Percentiles rank a stretch among this genome's conserved stretches.
phyloP scores from a whole-genome alignment of 2,888 invertebrate genomes.

The Drosophila phalerata region DNA sequence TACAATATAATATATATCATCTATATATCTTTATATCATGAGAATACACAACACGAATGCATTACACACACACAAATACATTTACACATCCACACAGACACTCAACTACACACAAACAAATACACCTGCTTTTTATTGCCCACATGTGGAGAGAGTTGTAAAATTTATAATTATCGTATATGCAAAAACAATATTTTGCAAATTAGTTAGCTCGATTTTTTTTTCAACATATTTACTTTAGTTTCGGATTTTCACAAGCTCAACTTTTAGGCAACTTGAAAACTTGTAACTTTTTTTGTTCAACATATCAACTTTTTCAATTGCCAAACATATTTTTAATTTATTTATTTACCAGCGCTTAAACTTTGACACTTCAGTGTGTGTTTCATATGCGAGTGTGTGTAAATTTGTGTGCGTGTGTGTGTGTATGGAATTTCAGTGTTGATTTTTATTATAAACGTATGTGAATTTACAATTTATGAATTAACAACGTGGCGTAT shows the following conservation, averaged over 20 bases:
- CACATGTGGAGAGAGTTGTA: constrained; percentile 47
- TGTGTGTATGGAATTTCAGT: constrained; percentile 6
- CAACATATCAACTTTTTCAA: constrained; percentile 43
- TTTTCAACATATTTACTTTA: constrained; percentile 12
- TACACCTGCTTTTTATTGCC: constrained; percentile 65
- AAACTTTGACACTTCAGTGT: constrained; percentile 43
- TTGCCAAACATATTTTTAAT: constrained; percentile 34
- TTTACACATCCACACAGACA: constrained; percentile 17
- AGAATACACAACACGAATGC: constrained; percentile 40
- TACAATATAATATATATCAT: constrained; percentile 19
- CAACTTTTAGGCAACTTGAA: constrained; percentile 26
- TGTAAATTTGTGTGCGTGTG: constrained; percentile 13
- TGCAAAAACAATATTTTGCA: constrained; percentile 28
- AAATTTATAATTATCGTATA: constrained; percentile 20
- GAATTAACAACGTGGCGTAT: constrained; percentile 15
- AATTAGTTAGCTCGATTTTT: constrained; percentile 36
- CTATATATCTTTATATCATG: constrained; percentile 27
- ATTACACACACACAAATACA: constrained; percentile 21
- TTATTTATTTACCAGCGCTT: constrained; percentile 42
- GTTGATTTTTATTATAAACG: neutral
- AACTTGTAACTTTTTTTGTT: constrained; percentile 22
- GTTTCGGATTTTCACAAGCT: constrained; percentile 17
- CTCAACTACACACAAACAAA: constrained; percentile 32
- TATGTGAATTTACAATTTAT: constrained; percentile 3
- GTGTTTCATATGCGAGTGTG: constrained; percentile 3